These are phyloP conservation scores for Ceryle rudis DNA, from an alignment of 2,797 vertebrate genomes.

Conservation along the genomic window DNA sequence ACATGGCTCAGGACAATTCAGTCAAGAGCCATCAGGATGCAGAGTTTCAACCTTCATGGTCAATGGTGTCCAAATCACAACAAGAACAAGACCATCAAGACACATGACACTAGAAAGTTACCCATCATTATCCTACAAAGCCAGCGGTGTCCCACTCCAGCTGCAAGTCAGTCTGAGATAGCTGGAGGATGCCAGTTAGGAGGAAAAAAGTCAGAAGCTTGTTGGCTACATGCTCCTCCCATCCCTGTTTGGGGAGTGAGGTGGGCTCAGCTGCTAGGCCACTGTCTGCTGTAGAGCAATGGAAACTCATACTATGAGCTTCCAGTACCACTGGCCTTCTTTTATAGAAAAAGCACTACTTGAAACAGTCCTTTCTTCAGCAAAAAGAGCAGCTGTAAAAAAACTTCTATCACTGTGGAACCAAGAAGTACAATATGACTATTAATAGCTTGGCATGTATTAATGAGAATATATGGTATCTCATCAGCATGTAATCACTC, in stretches of 20 bases:
- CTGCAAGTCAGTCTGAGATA: background rate
- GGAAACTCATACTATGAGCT: background rate
- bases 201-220: background rate
- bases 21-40: background rate
- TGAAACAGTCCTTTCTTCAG: background rate
- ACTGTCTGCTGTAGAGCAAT: rapidly evolving
- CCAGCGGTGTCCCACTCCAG: too few relatives aligned
- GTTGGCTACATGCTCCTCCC: background rate
- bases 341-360: background rate
- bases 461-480: background rate
- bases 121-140: background rate
- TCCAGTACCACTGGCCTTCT: background rate
- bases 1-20: background rate
- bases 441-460: background rate
- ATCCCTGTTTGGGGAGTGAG: rapidly evolving
- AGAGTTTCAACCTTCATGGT: background rate
- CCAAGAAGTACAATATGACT: background rate
- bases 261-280: background rate
- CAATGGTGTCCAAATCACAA: background rate
- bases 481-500: background rate
- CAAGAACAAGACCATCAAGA: background rate
- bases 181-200: background rate
- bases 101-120: background rate
- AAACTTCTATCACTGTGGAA: background rate
- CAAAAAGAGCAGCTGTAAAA: background rate